phyloP scores from a whole-genome alignment of 2,888 invertebrate species.

The Acleris cristana region DNA sequence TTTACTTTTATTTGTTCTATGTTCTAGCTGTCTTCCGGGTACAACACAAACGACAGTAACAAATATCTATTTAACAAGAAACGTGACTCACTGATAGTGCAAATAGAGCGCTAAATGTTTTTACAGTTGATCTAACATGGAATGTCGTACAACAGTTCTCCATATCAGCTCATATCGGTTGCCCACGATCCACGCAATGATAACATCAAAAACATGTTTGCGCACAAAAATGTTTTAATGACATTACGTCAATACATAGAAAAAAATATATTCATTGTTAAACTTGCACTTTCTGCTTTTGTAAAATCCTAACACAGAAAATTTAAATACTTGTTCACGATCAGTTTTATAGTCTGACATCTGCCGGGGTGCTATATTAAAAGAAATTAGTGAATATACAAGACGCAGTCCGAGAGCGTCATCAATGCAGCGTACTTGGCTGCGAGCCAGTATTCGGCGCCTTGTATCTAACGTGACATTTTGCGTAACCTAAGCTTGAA shows the following conservation, averaged over 20 bases:
- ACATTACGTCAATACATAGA: slow-evolving; percentile 14
- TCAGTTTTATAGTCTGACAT: not conserved
- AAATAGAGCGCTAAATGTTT: slow-evolving; percentile 31
- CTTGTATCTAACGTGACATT: slow-evolving; percentile 42
- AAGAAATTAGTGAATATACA: slow-evolving; percentile 13
- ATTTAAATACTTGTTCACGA: too few relatives aligned
- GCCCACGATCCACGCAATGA: slow-evolving; percentile 7
- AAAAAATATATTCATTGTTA: too few relatives aligned
- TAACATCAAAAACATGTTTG: slow-evolving; percentile 28
- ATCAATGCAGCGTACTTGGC: slow-evolving; percentile 79
- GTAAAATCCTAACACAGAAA: too few relatives aligned
- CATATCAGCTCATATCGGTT: slow-evolving; percentile 32
- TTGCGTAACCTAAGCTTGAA: slow-evolving; percentile 30
- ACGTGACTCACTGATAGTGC: slow-evolving; percentile 25
- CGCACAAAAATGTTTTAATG: slow-evolving; percentile 17
- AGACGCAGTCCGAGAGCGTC: slow-evolving; percentile 62
- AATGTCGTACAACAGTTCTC: slow-evolving; percentile 19
- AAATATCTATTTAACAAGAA: slow-evolving; percentile 10
- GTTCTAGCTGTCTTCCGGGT: not conserved
- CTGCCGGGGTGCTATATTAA: slow-evolving; percentile 4
- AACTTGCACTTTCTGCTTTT: too few relatives aligned
- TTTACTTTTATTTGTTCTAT: not conserved
- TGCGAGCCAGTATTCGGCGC: slow-evolving; percentile 73
- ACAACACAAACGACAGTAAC: slow-evolving; percentile 9
- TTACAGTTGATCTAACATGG: slow-evolving; percentile 27